These are phyloP conservation scores for Sycophila texana DNA, from an alignment of 2,888 invertebrate species.

Conservation along the genomic window DNA sequence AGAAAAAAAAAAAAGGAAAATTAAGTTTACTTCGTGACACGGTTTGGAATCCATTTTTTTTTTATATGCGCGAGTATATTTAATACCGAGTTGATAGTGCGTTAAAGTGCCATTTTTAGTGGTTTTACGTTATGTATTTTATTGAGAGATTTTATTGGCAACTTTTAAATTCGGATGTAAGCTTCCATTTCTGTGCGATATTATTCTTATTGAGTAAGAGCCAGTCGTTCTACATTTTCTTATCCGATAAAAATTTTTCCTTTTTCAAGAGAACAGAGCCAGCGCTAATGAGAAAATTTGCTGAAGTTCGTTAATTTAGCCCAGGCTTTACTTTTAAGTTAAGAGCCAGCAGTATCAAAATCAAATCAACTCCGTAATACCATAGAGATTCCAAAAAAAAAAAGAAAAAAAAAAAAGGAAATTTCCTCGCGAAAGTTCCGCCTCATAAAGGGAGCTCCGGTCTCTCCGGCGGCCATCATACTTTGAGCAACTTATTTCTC, in stretches of 20 bases:
- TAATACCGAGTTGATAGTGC: conserved; percentile 5
- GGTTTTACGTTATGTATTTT: conserved; percentile 15
- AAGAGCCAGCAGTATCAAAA: not conserved
- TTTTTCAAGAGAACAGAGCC: no score
- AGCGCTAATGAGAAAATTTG: no score
- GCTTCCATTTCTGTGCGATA: not conserved
- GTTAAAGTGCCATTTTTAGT: conserved; percentile 26
- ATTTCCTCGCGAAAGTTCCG: not conserved
- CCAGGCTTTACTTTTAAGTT: not conserved
- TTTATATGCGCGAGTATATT: not conserved
- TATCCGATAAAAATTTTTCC: not conserved
- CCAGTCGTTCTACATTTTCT: no score
- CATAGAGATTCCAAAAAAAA: conserved; percentile 16
- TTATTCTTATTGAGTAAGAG: not conserved
- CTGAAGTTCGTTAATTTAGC: no score
- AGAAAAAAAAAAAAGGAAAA: conserved; percentile 9
- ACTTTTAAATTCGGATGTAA: not conserved
- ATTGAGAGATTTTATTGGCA: conserved; percentile 6
- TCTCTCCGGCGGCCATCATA: conserved; percentile 24
- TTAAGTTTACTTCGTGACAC: not conserved
- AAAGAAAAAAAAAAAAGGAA: not conserved
- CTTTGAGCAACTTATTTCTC: conserved; percentile 50
- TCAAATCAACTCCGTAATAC: conserved; percentile 16
- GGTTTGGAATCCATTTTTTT: conserved; percentile 4
- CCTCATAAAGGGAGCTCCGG: conserved; percentile 11